Base-by-base conservation (phyloP, 2,888 invertebrate species). In the Graphium colonna region DNA sequence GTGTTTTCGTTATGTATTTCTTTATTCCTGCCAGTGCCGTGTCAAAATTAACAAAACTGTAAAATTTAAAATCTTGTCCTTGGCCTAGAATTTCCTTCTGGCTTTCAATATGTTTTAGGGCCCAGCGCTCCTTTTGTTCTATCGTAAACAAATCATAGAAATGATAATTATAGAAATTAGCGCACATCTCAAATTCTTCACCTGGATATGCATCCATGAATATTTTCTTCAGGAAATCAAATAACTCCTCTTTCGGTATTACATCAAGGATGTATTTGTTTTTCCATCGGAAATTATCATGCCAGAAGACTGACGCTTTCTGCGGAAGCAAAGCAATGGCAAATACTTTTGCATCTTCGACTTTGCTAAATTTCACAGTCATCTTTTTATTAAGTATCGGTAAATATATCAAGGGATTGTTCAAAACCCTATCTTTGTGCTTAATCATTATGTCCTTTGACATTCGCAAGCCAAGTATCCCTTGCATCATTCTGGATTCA, bases 111-210 rank as follows among this genome's bases (percentile, higher is more conserved):
- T 82, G 71, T 16, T 59, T 55, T 13, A 78, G 56, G n/a, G 79
- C 79, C 81, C 81, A 82, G 39, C 50, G 38, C 62, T 81, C 75
- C 56, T 54, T 67, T 47, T 79, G 69, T 15, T 68, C 61, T 26
- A n/a, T 0, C 5, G 73, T 72, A 65, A 82, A 73, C 13, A 78
- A 53, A 21, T 63, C 52, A 53, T 69, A 75, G 49, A 63, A 72
- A 0, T 61, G 28, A 3, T 49, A 52, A 0, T 60, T 15, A 58
- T 72, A 73, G 58, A 82, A 82, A 0, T 57, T 9, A n/a, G 51
- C 31, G 9, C 39, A 48, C 57, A 63, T 73, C 64, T 81, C 80
- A 60, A 81, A 80, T 49, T 60, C 53, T 55, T 68, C 54, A 7
- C 50, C 55, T 1, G 70, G 64, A 63, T 78, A 82, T 52, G 72